phyloP scores from a whole-genome alignment of 1,140 invertebrate species.

The Papilio dardanus region DNA sequence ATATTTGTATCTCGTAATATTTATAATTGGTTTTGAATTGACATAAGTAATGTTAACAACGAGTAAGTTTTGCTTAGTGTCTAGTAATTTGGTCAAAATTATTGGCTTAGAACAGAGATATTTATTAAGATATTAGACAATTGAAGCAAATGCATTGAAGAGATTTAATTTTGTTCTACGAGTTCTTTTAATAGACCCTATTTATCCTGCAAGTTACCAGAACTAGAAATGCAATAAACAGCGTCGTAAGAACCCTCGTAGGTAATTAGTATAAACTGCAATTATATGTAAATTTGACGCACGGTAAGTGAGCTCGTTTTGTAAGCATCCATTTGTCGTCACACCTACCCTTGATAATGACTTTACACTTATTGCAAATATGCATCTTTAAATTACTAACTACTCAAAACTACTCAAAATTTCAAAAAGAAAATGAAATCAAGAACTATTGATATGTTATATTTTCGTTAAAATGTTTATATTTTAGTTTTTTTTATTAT shows the following conservation, averaged over 20 bases:
- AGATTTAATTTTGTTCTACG: background rate
- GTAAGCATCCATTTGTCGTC: constrained; percentile 64
- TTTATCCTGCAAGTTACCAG: background rate
- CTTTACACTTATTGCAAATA: constrained; percentile 39
- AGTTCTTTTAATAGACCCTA: background rate
- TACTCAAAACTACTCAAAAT: no score
- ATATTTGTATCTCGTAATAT: no score
- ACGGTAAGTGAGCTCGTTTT: constrained; percentile 67
- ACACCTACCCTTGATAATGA: constrained; percentile 62
- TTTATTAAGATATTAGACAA: no score
- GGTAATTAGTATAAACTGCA: constrained; percentile 61
- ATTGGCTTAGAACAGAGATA: no score
- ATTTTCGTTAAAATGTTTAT: no score
- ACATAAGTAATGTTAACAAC: no score
- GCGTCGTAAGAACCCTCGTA: constrained; percentile 14
- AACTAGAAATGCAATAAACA: constrained; percentile 35
- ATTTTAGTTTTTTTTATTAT: no score
- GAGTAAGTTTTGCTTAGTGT: no score
- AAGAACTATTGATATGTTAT: no score
- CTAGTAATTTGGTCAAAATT: no score
- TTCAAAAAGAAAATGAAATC: no score
- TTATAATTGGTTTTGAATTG: no score
- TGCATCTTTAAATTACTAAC: background rate
- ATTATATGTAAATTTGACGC: constrained; percentile 75
- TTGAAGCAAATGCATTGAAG: background rate